These are phyloP conservation scores for Sorex araneus DNA, from an alignment of 2,113 vertebrate species.

Conservation along the genomic window DNA sequence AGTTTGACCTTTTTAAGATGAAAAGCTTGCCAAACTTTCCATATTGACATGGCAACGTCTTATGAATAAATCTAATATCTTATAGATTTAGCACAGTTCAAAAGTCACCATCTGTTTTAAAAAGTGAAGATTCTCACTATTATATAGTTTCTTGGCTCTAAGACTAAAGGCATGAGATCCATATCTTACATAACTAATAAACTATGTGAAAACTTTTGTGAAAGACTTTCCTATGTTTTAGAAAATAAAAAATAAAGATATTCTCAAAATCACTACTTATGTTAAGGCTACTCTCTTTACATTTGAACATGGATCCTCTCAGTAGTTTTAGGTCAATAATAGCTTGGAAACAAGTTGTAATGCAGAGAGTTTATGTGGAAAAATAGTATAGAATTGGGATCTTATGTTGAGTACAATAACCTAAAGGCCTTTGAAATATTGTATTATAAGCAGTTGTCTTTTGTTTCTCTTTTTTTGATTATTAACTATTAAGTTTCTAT, in stretches of 20 bases:
- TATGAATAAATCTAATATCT: constrained; percentile 76
- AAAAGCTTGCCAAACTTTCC: constrained; percentile 75
- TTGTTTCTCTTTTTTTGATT: constrained; percentile 38
- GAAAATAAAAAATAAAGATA: constrained; percentile 42
- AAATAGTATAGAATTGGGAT: background rate
- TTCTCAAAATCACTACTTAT: constrained; percentile 21
- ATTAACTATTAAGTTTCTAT: constrained; percentile 12
- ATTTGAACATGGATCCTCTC: background rate
- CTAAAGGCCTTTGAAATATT: constrained; percentile 7
- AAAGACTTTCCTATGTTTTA: constrained; percentile 36
- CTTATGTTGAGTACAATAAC: background rate
- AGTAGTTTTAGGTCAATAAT: background rate
- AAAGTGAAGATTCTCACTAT: constrained; percentile 54
- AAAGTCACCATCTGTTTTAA: constrained; percentile 73
- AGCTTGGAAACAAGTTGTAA: background rate
- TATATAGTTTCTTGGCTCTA: constrained; percentile 59
- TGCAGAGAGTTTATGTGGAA: background rate
- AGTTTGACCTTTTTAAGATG: constrained; percentile 74
- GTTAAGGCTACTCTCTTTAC: constrained; percentile 3
- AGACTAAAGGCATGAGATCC: constrained; percentile 51
- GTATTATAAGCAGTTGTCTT: background rate
- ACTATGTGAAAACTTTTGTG: background rate
- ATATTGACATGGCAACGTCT: constrained; percentile 66
- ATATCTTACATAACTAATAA: constrained; percentile 48
- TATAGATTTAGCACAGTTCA: constrained; percentile 80